Evolutionary conservation across 1,140 invertebrate genomes (phyloP).

Genomic region (Trigoniulus corallinus): DNA sequence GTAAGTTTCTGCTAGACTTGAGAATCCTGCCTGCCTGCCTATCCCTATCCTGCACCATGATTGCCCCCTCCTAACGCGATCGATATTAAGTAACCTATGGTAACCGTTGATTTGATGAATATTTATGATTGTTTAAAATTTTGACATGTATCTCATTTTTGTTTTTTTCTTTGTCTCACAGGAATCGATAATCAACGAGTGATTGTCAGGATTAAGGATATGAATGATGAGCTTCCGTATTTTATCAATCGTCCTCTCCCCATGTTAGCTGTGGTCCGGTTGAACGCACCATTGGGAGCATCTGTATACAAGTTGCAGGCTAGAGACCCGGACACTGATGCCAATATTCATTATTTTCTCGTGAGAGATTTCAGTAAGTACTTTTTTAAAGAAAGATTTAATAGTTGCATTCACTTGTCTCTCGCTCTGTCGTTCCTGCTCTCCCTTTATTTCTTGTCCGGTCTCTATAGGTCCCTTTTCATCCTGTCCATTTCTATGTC

Average conservation of each 20-base stretch:
- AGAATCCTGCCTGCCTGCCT: no score
- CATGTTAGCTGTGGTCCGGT: conserved; percentile 89
- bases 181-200: conserved; percentile 87
- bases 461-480: neutral
- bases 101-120: no score
- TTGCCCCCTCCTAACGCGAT: no score
- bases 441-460: neutral
- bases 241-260: conserved; percentile 84
- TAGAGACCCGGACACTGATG: conserved; percentile 83
- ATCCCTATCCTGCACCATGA: no score
- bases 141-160: no score
- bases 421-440: neutral
- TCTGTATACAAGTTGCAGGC: conserved; percentile 90
- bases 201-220: conserved; percentile 84
- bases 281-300: conserved; percentile 84
- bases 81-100: no score
- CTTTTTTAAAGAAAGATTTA: neutral
- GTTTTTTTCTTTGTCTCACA: conserved; percentile 31
- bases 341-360: conserved; percentile 90
- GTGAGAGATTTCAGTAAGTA: conserved; percentile 62
- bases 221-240: conserved; percentile 90
- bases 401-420: neutral
- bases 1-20: no score
- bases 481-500: neutral
- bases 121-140: no score